Evolutionary conservation across 2,113 vertebrate genomes (phyloP).

Genomic region (Lagenorhynchus albirostris): DNA sequence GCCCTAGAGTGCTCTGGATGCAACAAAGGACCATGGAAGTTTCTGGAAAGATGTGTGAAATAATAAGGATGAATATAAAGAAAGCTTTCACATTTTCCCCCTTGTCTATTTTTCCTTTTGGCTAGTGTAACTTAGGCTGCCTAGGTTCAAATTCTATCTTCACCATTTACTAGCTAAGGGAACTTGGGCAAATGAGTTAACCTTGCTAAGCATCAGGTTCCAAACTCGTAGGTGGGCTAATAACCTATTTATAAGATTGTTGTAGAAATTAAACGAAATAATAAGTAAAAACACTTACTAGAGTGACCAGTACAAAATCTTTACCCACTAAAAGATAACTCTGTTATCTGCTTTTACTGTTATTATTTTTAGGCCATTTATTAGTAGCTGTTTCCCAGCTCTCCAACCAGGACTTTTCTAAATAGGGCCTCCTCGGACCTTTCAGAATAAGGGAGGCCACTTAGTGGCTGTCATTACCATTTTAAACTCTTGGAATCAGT

Average conservation of each 20-base stretch:
- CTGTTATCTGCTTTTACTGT: background rate
- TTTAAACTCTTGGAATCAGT: conserved; percentile 18
- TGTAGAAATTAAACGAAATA: background rate
- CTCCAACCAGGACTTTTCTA: background rate
- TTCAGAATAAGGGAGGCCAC: background rate
- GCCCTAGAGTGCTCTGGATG: background rate
- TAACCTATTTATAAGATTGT: background rate
- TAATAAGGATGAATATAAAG: background rate
- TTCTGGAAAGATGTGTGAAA: background rate
- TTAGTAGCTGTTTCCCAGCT: background rate
- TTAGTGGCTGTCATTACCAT: background rate
- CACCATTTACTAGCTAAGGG: background rate
- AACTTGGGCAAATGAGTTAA: background rate
- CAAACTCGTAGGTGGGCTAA: background rate
- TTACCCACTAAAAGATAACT: background rate
- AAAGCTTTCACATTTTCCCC: background rate
- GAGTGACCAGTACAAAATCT: background rate
- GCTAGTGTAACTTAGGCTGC: background rate
- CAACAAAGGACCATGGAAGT: background rate
- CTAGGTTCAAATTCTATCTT: background rate
- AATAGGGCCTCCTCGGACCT: background rate
- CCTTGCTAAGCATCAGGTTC: background rate
- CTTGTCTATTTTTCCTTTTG: background rate
- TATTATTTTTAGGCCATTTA: background rate
- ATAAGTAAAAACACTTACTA: background rate